phyloP scores from a whole-genome alignment of 1,140 invertebrate genomes.

The Psix sp. region DNA sequence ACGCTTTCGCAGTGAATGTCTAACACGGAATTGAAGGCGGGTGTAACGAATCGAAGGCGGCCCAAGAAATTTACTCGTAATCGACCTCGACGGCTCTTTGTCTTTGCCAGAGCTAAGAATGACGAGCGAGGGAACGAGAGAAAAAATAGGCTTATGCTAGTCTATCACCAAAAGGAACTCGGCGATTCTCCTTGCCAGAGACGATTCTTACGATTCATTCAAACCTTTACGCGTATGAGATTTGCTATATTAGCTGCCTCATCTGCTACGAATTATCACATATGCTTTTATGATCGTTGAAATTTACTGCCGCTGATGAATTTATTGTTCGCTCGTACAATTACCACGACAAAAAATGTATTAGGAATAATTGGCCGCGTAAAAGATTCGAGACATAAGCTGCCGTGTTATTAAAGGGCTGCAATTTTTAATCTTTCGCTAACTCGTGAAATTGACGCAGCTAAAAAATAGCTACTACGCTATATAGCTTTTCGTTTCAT shows the following conservation, averaged over 20 bases:
- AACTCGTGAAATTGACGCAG: slow-evolving; percentile 38
- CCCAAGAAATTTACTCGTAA: slow-evolving; percentile 49
- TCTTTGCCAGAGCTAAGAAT: slow-evolving; percentile 40
- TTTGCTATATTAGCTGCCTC: slow-evolving; percentile 46
- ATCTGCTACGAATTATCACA: slow-evolving; percentile 50
- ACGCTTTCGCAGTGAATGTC: slow-evolving; percentile 58
- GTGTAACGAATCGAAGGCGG: slow-evolving; percentile 52
- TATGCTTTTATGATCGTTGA: slow-evolving; percentile 47
- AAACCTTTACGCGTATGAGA: slow-evolving; percentile 22
- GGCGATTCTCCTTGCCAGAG: no score
- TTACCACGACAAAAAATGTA: slow-evolving; percentile 42
- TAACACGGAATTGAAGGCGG: slow-evolving; percentile 52
- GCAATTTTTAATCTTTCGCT: slow-evolving; percentile 12
- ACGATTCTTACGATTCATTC: slow-evolving; percentile 34
- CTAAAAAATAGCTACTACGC: no score
- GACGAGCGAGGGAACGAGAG: slow-evolving; percentile 26
- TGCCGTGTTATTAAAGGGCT: slow-evolving; percentile 17
- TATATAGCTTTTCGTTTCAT: no score
- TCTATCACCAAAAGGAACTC: slow-evolving; percentile 41
- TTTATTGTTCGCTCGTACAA: slow-evolving; percentile 32
- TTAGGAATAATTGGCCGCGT: slow-evolving; percentile 50
- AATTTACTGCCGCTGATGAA: slow-evolving; percentile 52
- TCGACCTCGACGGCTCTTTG: slow-evolving; percentile 54
- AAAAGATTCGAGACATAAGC: slow-evolving; percentile 37
- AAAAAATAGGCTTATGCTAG: slow-evolving; percentile 38